Base-by-base conservation (phyloP, 2,888 invertebrate species). In the Terebella lapidaria region DNA sequence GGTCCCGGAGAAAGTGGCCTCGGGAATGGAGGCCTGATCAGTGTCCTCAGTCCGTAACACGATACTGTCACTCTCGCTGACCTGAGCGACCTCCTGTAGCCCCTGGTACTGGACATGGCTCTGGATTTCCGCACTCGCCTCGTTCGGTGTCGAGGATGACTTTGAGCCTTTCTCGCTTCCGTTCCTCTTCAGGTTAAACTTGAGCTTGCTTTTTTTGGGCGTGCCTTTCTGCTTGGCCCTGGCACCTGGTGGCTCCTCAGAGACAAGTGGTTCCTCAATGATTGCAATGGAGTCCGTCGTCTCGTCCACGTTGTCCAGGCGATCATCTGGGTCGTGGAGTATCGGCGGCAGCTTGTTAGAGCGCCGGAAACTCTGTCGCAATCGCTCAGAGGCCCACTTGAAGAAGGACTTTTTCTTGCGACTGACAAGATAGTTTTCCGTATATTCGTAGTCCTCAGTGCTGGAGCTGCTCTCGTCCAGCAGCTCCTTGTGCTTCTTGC, bases 381-480 rank as follows among this genome's bases (percentile, higher is more conserved):
- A 58, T 15, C 67, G 47, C 49, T 69, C 69, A 22, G 63, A 56
- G 20, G 67, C 67, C 46, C 65, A 54, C 26, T 63, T 56, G 47
- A 69, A 68, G 57, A 64, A 54, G 25, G 61, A 63, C 56, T 69
- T 69, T 58, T 68, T 68, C 60, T 66, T 64, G 18, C 67, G 57
- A 10, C 54, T 51, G 15, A 66, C 45, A 4, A 67, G 54, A 46
- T 67, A 62, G 4, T 56, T 56, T 46, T 68, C 63, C n/a, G 58
- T 47, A 30, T 62, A 60, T 30, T 68, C 67, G 54, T 66, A 66
- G 46, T 66, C 67, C 49, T 68, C 68, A 0, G 68, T 66, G 28
- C 64, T 64, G 20, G 66, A 59, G 24, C 64, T 64, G 24, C 64
- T 62, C 3, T 26, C 30, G 15, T 46, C 58, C n/a, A 46, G 26